Conservation (phyloP, 2,113 vertebrate species). For the Proterorhinus semilunaris region DNA sequence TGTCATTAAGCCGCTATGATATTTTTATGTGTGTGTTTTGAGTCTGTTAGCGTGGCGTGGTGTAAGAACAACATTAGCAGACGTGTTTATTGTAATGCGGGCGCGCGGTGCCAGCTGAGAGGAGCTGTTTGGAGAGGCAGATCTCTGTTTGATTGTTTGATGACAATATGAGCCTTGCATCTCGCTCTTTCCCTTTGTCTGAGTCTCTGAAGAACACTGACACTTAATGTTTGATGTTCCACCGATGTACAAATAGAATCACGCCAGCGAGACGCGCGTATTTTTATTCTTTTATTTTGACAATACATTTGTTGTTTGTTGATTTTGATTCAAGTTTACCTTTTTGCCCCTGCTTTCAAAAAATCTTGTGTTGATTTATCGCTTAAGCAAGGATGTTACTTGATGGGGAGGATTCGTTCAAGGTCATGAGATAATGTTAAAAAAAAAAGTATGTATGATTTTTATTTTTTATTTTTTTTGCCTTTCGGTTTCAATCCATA, state of each 20-base stretch:
- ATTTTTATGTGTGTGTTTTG: constrained; percentile 52
- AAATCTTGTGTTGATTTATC: constrained; percentile 55
- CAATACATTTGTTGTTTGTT: constrained; percentile 66
- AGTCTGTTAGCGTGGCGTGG: constrained; percentile 59
- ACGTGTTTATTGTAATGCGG: constrained; percentile 72
- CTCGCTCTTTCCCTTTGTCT: constrained; percentile 68
- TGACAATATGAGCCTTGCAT: constrained; percentile 73
- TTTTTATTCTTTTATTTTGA: constrained; percentile 47
- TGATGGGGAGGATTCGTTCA: constrained; percentile 28
- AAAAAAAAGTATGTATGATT: constrained; percentile 12
- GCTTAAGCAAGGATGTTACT: constrained; percentile 5
- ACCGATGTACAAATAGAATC: constrained; percentile 73
- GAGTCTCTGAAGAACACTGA: constrained; percentile 75
- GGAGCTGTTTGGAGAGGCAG: constrained; percentile 69
- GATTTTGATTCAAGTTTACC: constrained; percentile 58
- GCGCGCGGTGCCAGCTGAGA: constrained; percentile 74
- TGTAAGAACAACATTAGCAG: constrained; percentile 66
- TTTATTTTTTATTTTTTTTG: background rate
- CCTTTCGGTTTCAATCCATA: background rate
- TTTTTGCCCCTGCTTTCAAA: constrained; percentile 43
- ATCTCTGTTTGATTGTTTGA: constrained; percentile 78
- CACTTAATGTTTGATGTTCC: constrained; percentile 76
- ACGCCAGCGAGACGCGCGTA: constrained; percentile 60
- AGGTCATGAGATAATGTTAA: constrained; percentile 35
- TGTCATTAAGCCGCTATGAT: constrained; percentile 67